These are phyloP conservation scores for Aplodontia rufa DNA, from an alignment of 2,113 vertebrate species.

Conservation along the genomic window DNA sequence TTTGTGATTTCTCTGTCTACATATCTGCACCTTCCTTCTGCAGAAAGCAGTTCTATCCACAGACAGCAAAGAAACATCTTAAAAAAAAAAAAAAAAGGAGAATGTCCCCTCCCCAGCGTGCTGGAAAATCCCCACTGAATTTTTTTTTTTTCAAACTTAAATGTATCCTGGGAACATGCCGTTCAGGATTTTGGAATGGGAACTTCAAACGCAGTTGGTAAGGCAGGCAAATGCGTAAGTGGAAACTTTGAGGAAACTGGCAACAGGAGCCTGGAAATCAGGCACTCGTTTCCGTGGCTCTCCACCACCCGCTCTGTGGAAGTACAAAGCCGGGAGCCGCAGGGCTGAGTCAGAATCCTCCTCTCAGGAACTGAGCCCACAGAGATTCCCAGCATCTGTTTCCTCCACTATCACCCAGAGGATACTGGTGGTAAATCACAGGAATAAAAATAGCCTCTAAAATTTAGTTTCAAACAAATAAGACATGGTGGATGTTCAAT, in stretches of 20 bases:
- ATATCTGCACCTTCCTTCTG: not conserved
- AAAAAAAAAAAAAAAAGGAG: not conserved
- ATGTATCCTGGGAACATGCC: conserved; percentile 89
- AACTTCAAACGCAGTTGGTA: conserved; percentile 86
- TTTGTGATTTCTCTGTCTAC: not conserved
- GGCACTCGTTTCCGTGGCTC: conserved; percentile 88
- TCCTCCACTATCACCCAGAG: conserved; percentile 95
- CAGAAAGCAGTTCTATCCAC: not conserved
- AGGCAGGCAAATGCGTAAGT: conserved; percentile 93
- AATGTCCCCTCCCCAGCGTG: not conserved
- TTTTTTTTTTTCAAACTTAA: conserved; percentile 64
- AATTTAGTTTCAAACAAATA: conserved; percentile 82
- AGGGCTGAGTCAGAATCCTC: conserved; percentile 89
- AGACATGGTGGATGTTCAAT: conserved; percentile 59
- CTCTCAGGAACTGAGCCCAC: conserved; percentile 92
- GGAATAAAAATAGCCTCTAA: conserved; percentile 93
- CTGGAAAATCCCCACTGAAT: conserved; percentile 84
- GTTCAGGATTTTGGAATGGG: conserved; percentile 88
- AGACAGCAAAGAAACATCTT: not conserved
- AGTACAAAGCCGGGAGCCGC: conserved; percentile 92
- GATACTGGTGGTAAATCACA: conserved; percentile 94
- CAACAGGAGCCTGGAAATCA: conserved; percentile 91
- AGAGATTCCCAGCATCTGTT: conserved; percentile 98
- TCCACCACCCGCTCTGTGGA: conserved; percentile 90
- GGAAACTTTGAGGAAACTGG: conserved; percentile 97